Percentiles rank a stretch among this genome's conserved stretches.
Evolutionary conservation across 2,888 invertebrate genomes (phyloP).

Genomic region (Scaeva pyrastri): DNA sequence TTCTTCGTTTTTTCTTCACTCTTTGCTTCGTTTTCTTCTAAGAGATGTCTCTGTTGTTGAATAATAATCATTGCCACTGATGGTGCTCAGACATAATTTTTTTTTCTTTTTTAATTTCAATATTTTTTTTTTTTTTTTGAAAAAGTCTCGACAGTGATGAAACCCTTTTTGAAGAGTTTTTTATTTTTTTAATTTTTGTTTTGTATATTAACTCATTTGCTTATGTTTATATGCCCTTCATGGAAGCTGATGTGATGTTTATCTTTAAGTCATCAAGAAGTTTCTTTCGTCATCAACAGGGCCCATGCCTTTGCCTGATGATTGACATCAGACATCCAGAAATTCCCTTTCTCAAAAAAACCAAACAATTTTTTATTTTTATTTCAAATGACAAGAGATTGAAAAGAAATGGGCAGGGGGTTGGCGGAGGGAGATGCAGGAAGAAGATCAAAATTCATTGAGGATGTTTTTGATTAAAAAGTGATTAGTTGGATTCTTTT

Average conservation of each 20-base stretch:
- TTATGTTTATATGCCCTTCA: conserved; percentile 66
- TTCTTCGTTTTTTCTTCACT: no score
- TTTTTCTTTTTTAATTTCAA: not conserved
- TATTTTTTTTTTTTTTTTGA: no score
- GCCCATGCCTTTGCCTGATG: not conserved
- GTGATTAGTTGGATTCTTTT: conserved; percentile 56
- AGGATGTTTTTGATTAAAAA: conserved; percentile 64
- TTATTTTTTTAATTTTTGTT: conserved; percentile 21
- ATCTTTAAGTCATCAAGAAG: conserved; percentile 67
- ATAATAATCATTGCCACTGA: conserved; percentile 58
- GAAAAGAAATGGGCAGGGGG: no score
- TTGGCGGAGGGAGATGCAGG: not conserved
- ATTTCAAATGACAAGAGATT: no score
- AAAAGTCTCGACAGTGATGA: conserved; percentile 11
- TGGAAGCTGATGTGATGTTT: conserved; percentile 56
- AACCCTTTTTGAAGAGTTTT: conserved; percentile 38
- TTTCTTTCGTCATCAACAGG: conserved; percentile 28
- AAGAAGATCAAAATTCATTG: conserved; percentile 46
- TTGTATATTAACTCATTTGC: conserved; percentile 46
- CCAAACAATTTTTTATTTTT: conserved; percentile 13
- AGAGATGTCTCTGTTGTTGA: conserved; percentile 43
- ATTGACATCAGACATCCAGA: not conserved
- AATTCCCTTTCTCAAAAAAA: conserved; percentile 41
- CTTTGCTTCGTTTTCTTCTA: not conserved
- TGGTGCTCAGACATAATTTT: conserved; percentile 39